phyloP scores from a whole-genome alignment of 1,140 invertebrate species.

The Drosophila kepulauana region DNA sequence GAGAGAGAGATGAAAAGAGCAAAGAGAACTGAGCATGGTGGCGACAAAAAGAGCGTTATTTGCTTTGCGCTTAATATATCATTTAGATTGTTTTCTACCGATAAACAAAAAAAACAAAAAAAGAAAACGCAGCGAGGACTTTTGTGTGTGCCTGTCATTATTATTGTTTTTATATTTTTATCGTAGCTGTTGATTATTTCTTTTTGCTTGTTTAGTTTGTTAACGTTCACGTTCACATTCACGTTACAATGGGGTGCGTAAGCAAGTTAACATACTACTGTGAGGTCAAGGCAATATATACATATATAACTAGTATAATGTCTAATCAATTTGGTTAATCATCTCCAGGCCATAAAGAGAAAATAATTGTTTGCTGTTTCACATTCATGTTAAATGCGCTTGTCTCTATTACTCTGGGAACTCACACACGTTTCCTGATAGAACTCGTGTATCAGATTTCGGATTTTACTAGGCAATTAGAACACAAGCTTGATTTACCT shows the following conservation, averaged over 20 bases:
- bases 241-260: constrained; percentile 45
- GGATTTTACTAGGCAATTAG: constrained; percentile 7
- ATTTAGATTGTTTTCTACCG: constrained; percentile 83
- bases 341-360: constrained; percentile 55
- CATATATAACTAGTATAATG: constrained; percentile 26
- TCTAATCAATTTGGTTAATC: constrained; percentile 56
- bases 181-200: constrained; percentile 21
- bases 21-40: constrained; percentile 37
- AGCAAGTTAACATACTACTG: constrained; percentile 38
- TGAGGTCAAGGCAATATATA: constrained; percentile 35
- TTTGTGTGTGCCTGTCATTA: constrained; percentile 67
- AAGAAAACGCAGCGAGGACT: constrained; percentile 64
- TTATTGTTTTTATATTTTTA: constrained; percentile 47
- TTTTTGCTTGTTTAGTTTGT: constrained; percentile 53
- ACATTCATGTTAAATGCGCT: constrained; percentile 63
- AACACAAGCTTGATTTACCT: neutral
- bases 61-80: constrained; percentile 85
- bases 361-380: constrained; percentile 73
- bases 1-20: neutral
- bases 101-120: constrained; percentile 68
- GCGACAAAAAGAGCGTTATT: constrained; percentile 82
- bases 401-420: constrained; percentile 59
- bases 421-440: constrained; percentile 51
- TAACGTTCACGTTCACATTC: constrained; percentile 15
- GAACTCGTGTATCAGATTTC: constrained; percentile 3